Evolutionary conservation across 2,797 vertebrate species (phyloP), one percentile per base, ranked within the genome.

Genomic region (Tachyglossus aculeatus): DNA sequence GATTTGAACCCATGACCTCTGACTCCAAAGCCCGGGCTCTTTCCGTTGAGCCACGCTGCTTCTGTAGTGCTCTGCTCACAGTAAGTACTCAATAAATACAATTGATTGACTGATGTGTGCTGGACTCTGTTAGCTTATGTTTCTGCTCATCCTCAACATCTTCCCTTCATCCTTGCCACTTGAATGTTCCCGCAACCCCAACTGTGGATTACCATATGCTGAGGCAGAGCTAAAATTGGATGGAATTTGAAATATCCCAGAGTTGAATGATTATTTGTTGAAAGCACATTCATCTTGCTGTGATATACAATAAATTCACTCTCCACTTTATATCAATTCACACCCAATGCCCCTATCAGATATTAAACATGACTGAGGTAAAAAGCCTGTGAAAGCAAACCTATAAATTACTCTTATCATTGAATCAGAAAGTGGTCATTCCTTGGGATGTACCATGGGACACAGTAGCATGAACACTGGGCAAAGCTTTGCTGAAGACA

Each of bases 151-250:
- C 24, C 24, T 43, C 12, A 16, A 16, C 21, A 19, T 38, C 31
- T 41, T 11, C 34, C 43, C 51, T 21, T 38, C 5, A 24, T 5
- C 11, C 12, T 18, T 10, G 7, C 11, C 13, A 3, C 37, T 22
- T 37, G 27, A 12, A 8, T 27, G 62, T 51, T 33, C 25, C 5
- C 60, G 7, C 51, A 58, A 41, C 14, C 37, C 40, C 14, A 16
- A 33, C 1, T 3, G n/a, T 31, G 7, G 52, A 59, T 34, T 11
- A 76, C 1, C 41, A 48, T 22, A 13, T 33, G 44, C 8, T 3
- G 3, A 5, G 12, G 6, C 18, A 52, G 22, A 69, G 16, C 21
- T 56, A 67, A 67, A 77, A 69, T 32, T 1, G 37, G 51, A 86
- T 66, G 34, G 41, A 21, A 19, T 4, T n/a, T 18, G 29, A 11